Evolutionary conservation across 2,888 invertebrate species (phyloP).

Genomic region (Chironomus tentans): DNA sequence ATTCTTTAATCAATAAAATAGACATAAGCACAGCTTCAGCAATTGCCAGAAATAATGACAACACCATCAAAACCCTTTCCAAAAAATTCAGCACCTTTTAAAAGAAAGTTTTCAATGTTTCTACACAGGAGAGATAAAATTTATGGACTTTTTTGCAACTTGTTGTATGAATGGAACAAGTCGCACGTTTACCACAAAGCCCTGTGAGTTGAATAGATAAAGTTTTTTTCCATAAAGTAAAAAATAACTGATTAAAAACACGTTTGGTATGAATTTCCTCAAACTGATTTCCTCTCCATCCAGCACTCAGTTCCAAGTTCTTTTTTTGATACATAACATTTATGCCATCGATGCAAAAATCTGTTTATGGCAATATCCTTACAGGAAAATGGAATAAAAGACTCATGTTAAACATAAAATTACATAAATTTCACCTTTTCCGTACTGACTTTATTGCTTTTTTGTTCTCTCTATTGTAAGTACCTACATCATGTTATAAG

Average conservation of each 20-base stretch:
- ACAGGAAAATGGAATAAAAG: constrained; percentile 23
- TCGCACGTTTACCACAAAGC: constrained; percentile 10
- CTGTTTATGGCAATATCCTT: constrained; percentile 15
- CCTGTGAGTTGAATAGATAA: constrained; percentile 16
- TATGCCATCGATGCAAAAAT: constrained; percentile 22
- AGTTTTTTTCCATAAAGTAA: constrained; percentile 4
- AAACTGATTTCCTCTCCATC: neutral
- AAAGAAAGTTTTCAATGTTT: neutral
- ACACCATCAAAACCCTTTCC: no score
- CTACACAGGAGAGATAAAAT: neutral
- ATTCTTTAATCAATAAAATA: no score
- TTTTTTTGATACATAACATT: neutral
- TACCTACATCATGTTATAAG: constrained; percentile 4
- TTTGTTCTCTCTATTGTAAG: neutral
- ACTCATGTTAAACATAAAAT: constrained; percentile 25
- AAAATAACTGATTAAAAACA: constrained; percentile 23
- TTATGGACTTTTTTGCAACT: constrained; percentile 1
- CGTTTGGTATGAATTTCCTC: constrained; percentile 25
- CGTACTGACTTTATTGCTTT: constrained; percentile 16
- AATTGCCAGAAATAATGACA: no score
- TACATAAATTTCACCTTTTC: constrained; percentile 26
- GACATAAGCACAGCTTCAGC: no score
- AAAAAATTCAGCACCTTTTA: no score
- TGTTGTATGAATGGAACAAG: neutral
- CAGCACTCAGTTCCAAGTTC: neutral